These are phyloP conservation scores for Schizopygopsis malacanthus DNA, from an alignment of 2,797 vertebrate genomes.

Conservation along the genomic window DNA sequence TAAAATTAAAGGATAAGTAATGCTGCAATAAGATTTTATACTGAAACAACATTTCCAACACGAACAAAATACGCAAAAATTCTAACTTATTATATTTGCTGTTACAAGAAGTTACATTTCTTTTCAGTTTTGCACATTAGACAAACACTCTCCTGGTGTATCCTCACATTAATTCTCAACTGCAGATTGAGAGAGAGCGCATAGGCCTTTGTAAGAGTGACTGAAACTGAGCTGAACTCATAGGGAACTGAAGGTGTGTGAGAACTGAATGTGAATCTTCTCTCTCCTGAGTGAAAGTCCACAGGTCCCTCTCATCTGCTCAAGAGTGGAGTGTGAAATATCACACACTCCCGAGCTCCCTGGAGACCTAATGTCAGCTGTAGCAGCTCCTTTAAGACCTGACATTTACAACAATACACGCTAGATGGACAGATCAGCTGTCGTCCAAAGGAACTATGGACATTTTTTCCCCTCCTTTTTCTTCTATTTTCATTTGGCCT, in stretches of 20 bases:
- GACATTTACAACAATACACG: constrained; percentile 59
- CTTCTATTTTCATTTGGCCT: background rate
- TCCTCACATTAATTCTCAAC: constrained; percentile 22
- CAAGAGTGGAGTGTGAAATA: constrained; percentile 60
- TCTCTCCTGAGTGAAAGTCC: constrained; percentile 48
- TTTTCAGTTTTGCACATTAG: constrained; percentile 20
- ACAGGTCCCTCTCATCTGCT: constrained; percentile 59
- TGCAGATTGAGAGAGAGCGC: constrained; percentile 6
- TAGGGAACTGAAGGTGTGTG: constrained; percentile 21
- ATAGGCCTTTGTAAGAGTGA: constrained; percentile 23
- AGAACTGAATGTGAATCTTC: constrained; percentile 41
- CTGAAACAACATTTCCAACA: background rate
- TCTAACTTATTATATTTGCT: background rate
- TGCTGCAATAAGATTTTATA: background rate
- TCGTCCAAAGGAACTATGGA: constrained; percentile 2
- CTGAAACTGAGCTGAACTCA: constrained; percentile 42
- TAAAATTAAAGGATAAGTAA: background rate
- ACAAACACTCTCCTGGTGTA: constrained; percentile 24
- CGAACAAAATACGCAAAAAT: background rate
- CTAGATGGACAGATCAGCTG: constrained; percentile 52
- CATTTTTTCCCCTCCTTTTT: background rate
- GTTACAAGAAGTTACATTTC: background rate
- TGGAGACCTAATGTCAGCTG: constrained; percentile 55
- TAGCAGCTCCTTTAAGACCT: constrained; percentile 57
- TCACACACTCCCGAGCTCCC: constrained; percentile 57